phyloP scores from a whole-genome alignment of 2,113 vertebrate species.

The Bubo scandiacus region DNA sequence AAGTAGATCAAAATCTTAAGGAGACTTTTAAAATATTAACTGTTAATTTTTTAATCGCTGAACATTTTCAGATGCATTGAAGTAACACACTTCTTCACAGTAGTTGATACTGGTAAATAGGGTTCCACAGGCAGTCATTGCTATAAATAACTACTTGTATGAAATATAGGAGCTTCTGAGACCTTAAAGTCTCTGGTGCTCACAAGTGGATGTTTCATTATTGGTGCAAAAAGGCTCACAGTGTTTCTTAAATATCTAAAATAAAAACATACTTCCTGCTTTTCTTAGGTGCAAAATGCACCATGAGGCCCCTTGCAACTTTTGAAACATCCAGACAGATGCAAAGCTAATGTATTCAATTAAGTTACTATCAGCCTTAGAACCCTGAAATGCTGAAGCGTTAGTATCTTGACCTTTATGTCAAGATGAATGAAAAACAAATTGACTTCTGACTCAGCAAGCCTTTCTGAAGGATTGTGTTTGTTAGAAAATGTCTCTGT shows the following conservation, averaged over 20 bases:
- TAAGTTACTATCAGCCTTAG: background rate
- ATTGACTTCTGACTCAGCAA: background rate
- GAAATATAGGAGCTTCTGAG: background rate
- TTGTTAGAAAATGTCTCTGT: background rate
- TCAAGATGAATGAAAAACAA: conserved; percentile 21
- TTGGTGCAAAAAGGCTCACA: background rate
- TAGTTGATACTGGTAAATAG: background rate
- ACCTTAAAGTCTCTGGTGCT: background rate
- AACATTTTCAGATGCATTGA: background rate
- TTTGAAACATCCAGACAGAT: background rate
- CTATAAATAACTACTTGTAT: background rate
- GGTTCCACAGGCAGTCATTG: background rate
- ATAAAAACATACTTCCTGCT: background rate
- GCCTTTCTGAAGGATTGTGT: background rate
- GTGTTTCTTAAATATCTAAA: background rate
- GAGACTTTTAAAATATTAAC: background rate
- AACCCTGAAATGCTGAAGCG: background rate
- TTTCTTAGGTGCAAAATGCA: background rate
- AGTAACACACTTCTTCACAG: background rate
- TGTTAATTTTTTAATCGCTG: background rate
- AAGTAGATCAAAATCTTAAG: background rate
- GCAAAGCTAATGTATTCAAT: background rate
- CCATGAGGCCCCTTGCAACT: background rate
- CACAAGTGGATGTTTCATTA: background rate
- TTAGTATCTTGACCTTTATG: conserved; percentile 4